Conservation (phyloP, 2,113 vertebrate species). For the Deroptyus accipitrinus region DNA sequence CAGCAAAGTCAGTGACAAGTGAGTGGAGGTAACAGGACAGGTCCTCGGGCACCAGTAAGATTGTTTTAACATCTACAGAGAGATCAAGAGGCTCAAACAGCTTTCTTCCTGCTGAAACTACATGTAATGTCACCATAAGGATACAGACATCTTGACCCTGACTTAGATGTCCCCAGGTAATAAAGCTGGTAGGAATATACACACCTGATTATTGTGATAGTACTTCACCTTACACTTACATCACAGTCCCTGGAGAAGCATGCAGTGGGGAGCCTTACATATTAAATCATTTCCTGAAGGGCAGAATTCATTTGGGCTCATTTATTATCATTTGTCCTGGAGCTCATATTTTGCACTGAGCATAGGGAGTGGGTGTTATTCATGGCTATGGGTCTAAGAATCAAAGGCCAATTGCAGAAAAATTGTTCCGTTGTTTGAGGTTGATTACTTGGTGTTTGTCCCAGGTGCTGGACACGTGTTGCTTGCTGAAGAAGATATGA, state of each 20-base stretch:
- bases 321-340: conserved; percentile 26
- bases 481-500: neutral
- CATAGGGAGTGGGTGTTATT: conserved; percentile 19
- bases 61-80: neutral
- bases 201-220: neutral
- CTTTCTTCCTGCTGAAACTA: neutral
- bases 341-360: neutral
- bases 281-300: conserved; percentile 45
- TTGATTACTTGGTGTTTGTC: conserved; percentile 10
- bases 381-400: conserved; percentile 16
- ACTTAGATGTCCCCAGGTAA: neutral
- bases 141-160: neutral
- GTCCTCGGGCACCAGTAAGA: neutral
- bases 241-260: conserved; percentile 31
- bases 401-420: neutral
- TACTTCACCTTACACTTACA: conserved; percentile 61
- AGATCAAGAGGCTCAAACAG: neutral
- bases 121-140: neutral
- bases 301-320: conserved; percentile 22
- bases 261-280: neutral
- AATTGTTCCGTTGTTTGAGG: conserved; percentile 4
- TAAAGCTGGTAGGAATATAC: neutral
- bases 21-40: neutral
- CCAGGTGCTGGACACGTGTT: conserved; percentile 49
- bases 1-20: neutral